Conservation (phyloP, 2,113 vertebrate species). For the Rhynchomys soricoides region DNA sequence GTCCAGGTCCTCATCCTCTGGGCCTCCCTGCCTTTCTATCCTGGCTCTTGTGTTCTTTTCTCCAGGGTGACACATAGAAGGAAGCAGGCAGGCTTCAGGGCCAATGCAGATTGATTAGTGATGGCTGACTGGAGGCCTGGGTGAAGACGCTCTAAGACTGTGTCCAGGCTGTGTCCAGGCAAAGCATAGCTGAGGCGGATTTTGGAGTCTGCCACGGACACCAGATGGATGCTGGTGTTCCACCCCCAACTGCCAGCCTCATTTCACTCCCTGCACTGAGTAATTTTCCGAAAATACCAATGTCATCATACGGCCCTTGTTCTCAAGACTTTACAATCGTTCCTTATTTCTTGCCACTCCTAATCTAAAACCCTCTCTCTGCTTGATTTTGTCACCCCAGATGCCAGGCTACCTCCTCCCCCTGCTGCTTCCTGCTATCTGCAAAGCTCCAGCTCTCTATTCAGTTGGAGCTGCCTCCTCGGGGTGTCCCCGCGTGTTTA, state of each 20-base stretch:
- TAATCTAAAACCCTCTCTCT: neutral
- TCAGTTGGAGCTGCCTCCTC: neutral
- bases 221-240: neutral
- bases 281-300: constrained; percentile 15
- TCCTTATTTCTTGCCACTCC: constrained; percentile 6
- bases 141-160: rapidly evolving
- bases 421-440: too few species aligned
- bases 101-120: neutral
- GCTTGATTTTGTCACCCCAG: neutral
- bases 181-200: neutral
- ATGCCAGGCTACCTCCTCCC: neutral
- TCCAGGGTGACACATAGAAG: neutral
- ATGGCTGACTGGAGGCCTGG: neutral
- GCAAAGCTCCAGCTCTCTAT: neutral
- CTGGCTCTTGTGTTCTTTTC: neutral
- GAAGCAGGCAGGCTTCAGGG: neutral
- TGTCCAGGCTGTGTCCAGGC: neutral
- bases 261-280: neutral
- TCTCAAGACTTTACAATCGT: neutral
- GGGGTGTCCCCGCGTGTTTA: neutral
- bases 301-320: neutral
- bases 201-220: neutral
- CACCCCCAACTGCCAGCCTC: neutral
- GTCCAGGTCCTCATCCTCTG: neutral
- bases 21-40: neutral